These are phyloP conservation scores for Crenichthys baileyi DNA, from an alignment of 2,797 vertebrate genomes.

Conservation along the genomic window DNA sequence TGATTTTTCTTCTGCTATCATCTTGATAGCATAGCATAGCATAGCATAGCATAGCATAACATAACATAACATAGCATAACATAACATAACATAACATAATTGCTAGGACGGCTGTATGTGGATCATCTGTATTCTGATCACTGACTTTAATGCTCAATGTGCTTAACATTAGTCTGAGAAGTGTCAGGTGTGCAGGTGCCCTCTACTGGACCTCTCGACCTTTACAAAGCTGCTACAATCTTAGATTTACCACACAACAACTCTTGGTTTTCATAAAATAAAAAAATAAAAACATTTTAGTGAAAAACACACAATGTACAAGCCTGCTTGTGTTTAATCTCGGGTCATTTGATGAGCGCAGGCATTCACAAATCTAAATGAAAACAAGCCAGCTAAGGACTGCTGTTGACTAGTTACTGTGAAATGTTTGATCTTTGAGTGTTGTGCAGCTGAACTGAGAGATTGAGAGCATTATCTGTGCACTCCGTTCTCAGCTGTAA, in stretches of 20 bases:
- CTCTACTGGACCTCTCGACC: constrained; percentile 54
- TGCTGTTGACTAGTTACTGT: constrained; percentile 2
- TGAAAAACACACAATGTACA: background rate
- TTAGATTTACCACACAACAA: constrained; percentile 11
- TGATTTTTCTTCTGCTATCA: no score
- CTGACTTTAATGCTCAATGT: constrained; percentile 1
- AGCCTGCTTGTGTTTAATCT: constrained; percentile 7
- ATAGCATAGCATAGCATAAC: no score
- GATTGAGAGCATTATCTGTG: constrained; percentile 42
- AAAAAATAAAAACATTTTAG: background rate
- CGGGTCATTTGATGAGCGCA: background rate
- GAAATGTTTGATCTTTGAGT: constrained; percentile 23
- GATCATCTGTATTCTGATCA: constrained; percentile 22
- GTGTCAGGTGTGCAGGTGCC: constrained; percentile 45
- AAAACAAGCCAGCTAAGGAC: background rate
- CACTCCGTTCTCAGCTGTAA: constrained; percentile 39
- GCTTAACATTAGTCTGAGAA: constrained; percentile 11
- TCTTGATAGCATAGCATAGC: no score
- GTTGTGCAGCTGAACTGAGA: constrained; percentile 31
- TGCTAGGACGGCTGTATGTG: background rate
- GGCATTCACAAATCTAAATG: constrained; percentile 2
- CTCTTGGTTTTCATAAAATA: background rate
- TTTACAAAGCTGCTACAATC: background rate
- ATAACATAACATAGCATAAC: no score
- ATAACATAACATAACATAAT: background rate